Evolutionary conservation across 30 jellyfish, hydroid and myxozoan species (phyloP).

Genomic region (Sanderia malayensis): DNA sequence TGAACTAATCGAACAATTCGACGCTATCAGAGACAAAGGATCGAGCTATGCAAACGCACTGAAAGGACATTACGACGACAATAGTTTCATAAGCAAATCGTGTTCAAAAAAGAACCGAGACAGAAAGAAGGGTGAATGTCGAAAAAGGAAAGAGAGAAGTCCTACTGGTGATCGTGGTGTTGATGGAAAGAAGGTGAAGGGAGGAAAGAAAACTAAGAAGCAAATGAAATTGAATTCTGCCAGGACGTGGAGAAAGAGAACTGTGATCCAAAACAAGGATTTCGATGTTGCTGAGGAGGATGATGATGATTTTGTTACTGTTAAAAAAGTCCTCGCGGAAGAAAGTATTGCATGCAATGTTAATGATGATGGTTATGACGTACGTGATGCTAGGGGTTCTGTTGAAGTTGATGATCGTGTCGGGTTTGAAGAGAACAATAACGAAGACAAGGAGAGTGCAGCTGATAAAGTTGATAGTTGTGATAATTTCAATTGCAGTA

Average conservation of each 20-base stretch:
- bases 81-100: not conserved
- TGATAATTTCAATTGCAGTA: not conserved
- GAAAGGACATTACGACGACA: not conserved
- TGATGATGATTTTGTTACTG: conserved; percentile 45
- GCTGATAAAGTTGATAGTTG: not conserved
- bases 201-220: conserved; percentile 1
- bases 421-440: not conserved
- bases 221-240: conserved; percentile 32
- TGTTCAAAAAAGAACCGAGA: not conserved
- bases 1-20: conserved; percentile 19
- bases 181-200: conserved; percentile 1
- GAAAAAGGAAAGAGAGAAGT: conserved; percentile 5
- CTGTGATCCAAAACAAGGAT: not conserved
- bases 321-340: not conserved
- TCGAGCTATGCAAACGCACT: not conserved
- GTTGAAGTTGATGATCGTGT: not conserved
- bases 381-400: not conserved
- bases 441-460: not conserved
- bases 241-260: conserved; percentile 49
- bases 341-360: not conserved
- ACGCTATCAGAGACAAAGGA: conserved; percentile 14
- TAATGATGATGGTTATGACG: conserved; percentile 14
- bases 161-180: not conserved
- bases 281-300: conserved; percentile 12
- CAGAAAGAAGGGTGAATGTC: not conserved